Conservation (phyloP, 2,888 invertebrate species). For the Cephus pygmeus region DNA sequence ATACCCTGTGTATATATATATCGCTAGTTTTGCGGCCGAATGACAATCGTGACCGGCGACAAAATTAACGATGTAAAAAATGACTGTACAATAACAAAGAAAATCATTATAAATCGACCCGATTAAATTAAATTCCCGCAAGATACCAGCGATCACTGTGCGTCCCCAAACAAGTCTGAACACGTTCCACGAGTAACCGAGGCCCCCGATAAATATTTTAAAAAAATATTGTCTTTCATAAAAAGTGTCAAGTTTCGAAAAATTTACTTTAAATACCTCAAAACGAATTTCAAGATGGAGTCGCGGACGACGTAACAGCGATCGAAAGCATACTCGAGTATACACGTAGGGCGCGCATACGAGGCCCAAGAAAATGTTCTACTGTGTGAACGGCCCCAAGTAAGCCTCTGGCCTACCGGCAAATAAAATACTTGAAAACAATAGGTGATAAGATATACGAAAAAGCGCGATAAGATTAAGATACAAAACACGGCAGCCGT, state of each 20-base stretch:
- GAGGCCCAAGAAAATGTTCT: background rate
- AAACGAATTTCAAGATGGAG: background rate
- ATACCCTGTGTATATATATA: no score
- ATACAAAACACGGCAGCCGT: slow-evolving; percentile 29
- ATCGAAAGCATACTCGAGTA: background rate
- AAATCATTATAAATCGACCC: background rate
- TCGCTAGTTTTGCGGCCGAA: no score
- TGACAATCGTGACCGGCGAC: no score
- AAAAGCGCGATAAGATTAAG: slow-evolving; percentile 58
- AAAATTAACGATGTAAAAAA: background rate
- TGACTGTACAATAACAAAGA: background rate
- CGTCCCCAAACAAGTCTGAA: background rate
- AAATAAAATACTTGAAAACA: slow-evolving; percentile 60
- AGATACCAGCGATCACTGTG: background rate
- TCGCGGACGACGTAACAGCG: background rate
- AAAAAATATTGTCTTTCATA: background rate
- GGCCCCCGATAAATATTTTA: background rate
- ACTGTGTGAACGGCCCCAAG: background rate
- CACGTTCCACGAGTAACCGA: background rate
- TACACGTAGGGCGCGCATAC: background rate
- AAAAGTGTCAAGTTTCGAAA: background rate
- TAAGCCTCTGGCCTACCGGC: slow-evolving; percentile 18
- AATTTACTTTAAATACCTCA: background rate
- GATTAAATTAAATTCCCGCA: background rate
- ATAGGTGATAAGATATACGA: slow-evolving; percentile 50